These are phyloP conservation scores for Alsophila aescularia DNA, from an alignment of 2,888 invertebrate genomes.

Conservation along the genomic window DNA sequence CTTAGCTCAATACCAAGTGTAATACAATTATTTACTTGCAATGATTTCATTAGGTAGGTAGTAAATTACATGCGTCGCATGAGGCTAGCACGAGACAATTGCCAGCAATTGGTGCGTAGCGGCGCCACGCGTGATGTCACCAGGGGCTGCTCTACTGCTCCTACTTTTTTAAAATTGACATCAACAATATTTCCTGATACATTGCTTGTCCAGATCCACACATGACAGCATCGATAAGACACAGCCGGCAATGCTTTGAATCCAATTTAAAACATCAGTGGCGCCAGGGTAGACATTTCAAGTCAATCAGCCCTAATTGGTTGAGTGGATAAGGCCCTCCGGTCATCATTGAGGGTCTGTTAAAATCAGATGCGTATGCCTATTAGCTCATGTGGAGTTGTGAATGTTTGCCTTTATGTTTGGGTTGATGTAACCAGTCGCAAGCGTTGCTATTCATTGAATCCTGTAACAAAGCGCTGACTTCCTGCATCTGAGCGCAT, in stretches of 20 bases:
- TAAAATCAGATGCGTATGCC: slow-evolving; percentile 21
- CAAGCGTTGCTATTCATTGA: slow-evolving; percentile 30
- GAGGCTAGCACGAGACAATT: slow-evolving; percentile 70
- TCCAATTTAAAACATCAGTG: slow-evolving; percentile 15
- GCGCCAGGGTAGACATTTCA: slow-evolving; percentile 30
- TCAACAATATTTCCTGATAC: slow-evolving; percentile 1
- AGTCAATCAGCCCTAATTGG: slow-evolving; percentile 31
- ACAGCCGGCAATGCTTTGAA: slow-evolving; percentile 5
- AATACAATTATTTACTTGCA: slow-evolving; percentile 68
- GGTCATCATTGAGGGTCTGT: slow-evolving; percentile 20
- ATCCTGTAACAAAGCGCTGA: slow-evolving; percentile 32
- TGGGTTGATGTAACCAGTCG: slow-evolving; percentile 10
- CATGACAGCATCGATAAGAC: background rate
- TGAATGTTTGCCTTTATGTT: slow-evolving; percentile 9
- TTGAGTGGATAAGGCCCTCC: slow-evolving; percentile 25
- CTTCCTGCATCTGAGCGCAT: slow-evolving; percentile 47
- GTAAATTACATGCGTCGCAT: slow-evolving; percentile 53
- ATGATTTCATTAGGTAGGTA: slow-evolving; percentile 70
- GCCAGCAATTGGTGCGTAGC: slow-evolving; percentile 73
- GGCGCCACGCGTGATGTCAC: slow-evolving; percentile 81
- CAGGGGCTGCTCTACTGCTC: slow-evolving; percentile 44
- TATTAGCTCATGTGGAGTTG: slow-evolving; percentile 6
- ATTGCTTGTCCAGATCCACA: slow-evolving; percentile 14
- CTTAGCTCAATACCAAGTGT: slow-evolving; percentile 36
- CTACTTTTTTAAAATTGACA: slow-evolving; percentile 16